phyloP scores from a whole-genome alignment of 2,888 invertebrate species.

The Melieria picta region DNA sequence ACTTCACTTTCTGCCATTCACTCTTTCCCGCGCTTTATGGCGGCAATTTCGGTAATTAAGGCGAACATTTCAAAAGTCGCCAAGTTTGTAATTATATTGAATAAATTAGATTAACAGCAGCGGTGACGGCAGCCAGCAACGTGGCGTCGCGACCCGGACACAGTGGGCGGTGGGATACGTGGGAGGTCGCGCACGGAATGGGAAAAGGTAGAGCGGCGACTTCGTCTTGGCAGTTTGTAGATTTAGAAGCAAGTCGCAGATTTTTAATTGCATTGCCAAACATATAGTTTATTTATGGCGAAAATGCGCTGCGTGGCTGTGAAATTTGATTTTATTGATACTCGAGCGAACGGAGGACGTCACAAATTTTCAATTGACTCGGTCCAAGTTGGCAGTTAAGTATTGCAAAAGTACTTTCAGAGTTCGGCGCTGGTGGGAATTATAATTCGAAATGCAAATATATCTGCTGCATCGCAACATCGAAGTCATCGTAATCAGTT shows the following conservation, averaged over 20 bases:
- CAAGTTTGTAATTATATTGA: slow-evolving; percentile 33
- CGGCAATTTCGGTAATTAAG: slow-evolving; percentile 29
- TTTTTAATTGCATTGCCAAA: no score
- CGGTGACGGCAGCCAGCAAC: neutral
- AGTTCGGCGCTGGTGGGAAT: no score
- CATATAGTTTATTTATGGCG: no score
- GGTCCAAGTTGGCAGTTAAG: no score
- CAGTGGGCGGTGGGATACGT: neutral
- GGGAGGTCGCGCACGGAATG: neutral
- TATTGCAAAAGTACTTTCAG: no score
- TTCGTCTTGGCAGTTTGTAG: no score
- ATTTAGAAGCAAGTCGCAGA: no score
- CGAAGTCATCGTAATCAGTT: neutral
- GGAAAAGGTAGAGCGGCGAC: no score
- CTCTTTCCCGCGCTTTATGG: neutral
- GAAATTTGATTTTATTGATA: no score
- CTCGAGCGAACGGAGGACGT: no score
- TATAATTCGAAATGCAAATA: neutral
- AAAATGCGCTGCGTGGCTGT: no score
- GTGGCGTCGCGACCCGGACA: neutral
- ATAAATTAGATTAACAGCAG: slow-evolving; percentile 33
- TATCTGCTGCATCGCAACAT: neutral
- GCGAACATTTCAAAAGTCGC: slow-evolving; percentile 33
- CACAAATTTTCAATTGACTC: no score
- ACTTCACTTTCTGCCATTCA: slow-evolving; percentile 9